Evolutionary conservation across 1,140 invertebrate genomes (phyloP), one percentile per base, ranked within the genome.

Genomic region (Polypedilum pembai): DNA sequence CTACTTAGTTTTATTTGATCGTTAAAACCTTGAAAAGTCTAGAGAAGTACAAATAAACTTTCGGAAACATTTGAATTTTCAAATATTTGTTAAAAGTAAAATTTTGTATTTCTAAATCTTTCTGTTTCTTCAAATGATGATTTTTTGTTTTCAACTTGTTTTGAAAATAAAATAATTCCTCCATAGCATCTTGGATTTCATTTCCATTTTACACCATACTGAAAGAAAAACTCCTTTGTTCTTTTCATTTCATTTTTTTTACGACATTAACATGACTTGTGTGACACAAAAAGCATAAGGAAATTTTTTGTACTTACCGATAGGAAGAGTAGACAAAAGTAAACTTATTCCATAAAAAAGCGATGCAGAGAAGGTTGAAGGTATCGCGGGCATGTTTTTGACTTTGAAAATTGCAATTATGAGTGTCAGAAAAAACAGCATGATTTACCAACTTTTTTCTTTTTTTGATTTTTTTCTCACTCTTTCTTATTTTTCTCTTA

Each of bases 311-410:
- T 18, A 21, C 65, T 69, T 69, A 69, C 65, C 65, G 8, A 56
- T n/a, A 56, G 45, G 45, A 56, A 21, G 17, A 69, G 10, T 69
- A 20, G 65, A 20, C 65, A 69, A 18, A n/a, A 69, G 17, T 21
- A 69, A 69, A 69, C 65, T 69, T 69, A 69, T 8, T 69, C 65
- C 65, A 21, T 69, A 69, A 69, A 69, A 18, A 10, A 69, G 65
- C 10, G 65, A 8, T 21, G 65, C 20, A 21, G 18, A 8, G 18
- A 69, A 69, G 17, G 65, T 69, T 69, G 65, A 69, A 69, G 65
- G 65, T 69, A 69, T 20, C 18, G 65, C 65, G 17, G 65, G 65
- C 65, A 69, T 69, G 17, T 18, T 69, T 69, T 69, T 69, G 18
- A 69, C 65, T 69, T 69, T 69, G 20, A 18, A 69, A 5, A 69